These are phyloP conservation scores for Callopanchax toddi DNA, from an alignment of 2,113 vertebrate species.

Conservation along the genomic window DNA sequence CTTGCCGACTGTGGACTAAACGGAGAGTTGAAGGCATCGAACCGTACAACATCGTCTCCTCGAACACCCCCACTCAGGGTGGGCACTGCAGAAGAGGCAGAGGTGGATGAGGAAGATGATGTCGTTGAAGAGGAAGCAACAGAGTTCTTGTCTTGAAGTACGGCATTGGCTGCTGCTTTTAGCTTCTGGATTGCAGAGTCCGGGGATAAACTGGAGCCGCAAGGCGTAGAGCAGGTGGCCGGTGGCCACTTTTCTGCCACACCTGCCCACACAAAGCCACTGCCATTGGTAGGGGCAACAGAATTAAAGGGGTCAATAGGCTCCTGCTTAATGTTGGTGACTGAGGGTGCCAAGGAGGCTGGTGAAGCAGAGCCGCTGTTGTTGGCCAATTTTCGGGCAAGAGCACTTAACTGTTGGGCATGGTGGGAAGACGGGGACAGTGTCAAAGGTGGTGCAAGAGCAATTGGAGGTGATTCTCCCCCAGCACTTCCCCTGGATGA, in stretches of 20 bases:
- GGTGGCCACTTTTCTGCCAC: conserved; percentile 95
- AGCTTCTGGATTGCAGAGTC: conserved; percentile 98
- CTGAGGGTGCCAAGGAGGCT: conserved; percentile 73
- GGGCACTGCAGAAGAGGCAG: conserved; percentile 69
- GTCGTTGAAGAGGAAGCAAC: conserved; percentile 73
- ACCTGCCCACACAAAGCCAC: conserved; percentile 90
- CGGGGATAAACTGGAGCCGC: conserved; percentile 90
- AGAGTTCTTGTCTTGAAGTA: conserved; percentile 94
- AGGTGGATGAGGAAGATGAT: conserved; percentile 77
- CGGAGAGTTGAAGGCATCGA: conserved; percentile 94
- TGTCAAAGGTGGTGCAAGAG: conserved; percentile 82
- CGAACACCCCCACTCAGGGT: conserved; percentile 67
- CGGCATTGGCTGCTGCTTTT: conserved; percentile 96
- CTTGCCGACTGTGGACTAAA: conserved; percentile 98
- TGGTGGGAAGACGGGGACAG: conserved; percentile 93
- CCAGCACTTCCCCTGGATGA: conserved; percentile 81
- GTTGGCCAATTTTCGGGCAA: conserved; percentile 92
- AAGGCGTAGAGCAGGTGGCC: conserved; percentile 85
- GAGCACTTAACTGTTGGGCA: conserved; percentile 94
- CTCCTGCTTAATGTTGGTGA: conserved; percentile 80
- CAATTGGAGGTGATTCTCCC: conserved; percentile 85
- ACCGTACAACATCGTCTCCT: conserved; percentile 90
- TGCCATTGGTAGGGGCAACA: conserved; percentile 84
- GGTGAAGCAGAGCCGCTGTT: conserved; percentile 75
- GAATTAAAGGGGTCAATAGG: conserved; percentile 77